phyloP scores from a whole-genome alignment of 2,888 invertebrate species.

The Lottia gigantea region DNA sequence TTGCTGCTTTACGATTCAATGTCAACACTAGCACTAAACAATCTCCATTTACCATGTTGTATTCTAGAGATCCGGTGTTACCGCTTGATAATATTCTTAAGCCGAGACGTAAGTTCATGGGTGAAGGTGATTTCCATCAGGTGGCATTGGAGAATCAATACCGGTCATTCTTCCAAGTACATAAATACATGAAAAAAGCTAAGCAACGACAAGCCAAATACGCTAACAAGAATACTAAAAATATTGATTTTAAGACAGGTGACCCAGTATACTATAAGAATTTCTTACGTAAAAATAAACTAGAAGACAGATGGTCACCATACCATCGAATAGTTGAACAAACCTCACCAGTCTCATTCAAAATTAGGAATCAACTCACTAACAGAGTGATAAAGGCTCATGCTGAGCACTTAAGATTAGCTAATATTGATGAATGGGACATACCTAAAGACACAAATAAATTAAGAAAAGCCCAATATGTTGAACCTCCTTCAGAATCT shows the following conservation, averaged over 20 bases:
- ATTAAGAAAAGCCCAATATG: conserved; percentile 16
- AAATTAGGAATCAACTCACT: conserved; percentile 16
- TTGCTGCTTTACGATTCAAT: too few relatives aligned
- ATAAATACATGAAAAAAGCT: conserved; percentile 23
- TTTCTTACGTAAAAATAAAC: conserved; percentile 26
- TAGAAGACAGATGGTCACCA: conserved; percentile 32
- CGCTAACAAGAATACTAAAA: conserved; percentile 28
- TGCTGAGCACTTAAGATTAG: conserved; percentile 19
- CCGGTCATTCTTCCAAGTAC: conserved; percentile 25
- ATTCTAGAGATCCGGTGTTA: conserved; percentile 29
- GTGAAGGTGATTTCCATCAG: conserved; percentile 26
- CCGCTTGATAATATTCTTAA: conserved; percentile 31
- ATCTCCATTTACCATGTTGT: conserved; percentile 29
- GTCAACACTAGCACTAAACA: too few relatives aligned
- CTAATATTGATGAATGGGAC: conserved; percentile 22
- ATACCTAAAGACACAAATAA: not conserved
- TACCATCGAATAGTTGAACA: conserved; percentile 32
- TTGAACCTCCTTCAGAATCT: conserved; percentile 17
- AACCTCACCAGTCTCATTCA: conserved; percentile 22
- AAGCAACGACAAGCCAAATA: conserved; percentile 30
- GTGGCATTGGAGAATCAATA: conserved; percentile 32
- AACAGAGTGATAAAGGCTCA: conserved; percentile 13
- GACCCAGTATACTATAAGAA: conserved; percentile 33
- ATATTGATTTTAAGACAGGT: conserved; percentile 26
- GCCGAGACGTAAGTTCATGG: conserved; percentile 26